Conservation (phyloP, 1,140 invertebrate genomes). For the Zelostemma sp. region DNA sequence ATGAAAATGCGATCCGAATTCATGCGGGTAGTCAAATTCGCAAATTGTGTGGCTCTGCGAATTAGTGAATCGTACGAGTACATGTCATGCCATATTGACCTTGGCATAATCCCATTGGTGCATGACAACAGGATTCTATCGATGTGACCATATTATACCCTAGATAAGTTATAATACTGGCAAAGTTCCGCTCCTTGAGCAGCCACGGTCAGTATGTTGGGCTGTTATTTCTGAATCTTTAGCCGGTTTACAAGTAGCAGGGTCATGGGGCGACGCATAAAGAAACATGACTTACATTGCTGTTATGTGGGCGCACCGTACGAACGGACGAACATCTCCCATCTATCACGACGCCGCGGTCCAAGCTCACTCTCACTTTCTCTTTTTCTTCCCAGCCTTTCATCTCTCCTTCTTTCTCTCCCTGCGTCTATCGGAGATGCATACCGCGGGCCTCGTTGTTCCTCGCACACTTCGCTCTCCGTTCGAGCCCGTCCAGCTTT, state of each 20-base stretch:
- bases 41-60: too few relatives aligned
- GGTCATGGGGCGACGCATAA: slow-evolving; percentile 66
- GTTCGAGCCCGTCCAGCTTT: slow-evolving; percentile 32
- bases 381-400: slow-evolving; percentile 22
- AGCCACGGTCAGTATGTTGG: slow-evolving; percentile 41
- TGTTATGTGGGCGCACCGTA: slow-evolving; percentile 61
- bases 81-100: too few relatives aligned
- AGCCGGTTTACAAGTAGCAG: slow-evolving; percentile 69
- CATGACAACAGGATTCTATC: too few relatives aligned
- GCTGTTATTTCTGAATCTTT: slow-evolving; percentile 68
- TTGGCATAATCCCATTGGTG: too few relatives aligned
- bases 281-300: slow-evolving; percentile 68
- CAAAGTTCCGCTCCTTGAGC: slow-evolving; percentile 39
- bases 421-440: slow-evolving; percentile 29
- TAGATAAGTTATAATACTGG: slow-evolving; percentile 51
- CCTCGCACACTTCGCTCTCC: slow-evolving; percentile 33
- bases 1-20: too few relatives aligned
- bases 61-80: too few relatives aligned
- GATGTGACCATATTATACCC: slow-evolving; percentile 49
- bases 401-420: slow-evolving; percentile 30
- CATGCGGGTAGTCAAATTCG: too few relatives aligned
- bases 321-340: slow-evolving; percentile 56
- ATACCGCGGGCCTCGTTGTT: slow-evolving; percentile 29
- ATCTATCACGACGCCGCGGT: slow-evolving; percentile 55
- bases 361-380: slow-evolving; percentile 30